phyloP scores from a whole-genome alignment of 2,113 vertebrate genomes.

The Acrocephalus arundinaceus region DNA sequence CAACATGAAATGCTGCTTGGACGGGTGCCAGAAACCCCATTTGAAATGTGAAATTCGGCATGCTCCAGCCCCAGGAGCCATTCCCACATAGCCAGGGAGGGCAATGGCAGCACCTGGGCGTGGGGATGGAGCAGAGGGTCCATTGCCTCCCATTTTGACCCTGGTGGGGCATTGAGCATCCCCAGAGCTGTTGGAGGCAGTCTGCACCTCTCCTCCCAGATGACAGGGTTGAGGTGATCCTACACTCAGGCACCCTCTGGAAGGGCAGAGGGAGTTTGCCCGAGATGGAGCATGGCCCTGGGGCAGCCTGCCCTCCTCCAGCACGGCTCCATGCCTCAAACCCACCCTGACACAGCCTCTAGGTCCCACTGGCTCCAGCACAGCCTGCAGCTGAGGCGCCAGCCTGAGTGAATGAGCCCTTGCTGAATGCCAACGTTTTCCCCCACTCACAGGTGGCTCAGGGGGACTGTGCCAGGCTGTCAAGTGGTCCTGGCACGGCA shows the following conservation, averaged over 20 bases:
- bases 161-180: neutral
- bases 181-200: neutral
- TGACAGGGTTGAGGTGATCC: neutral
- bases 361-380: neutral
- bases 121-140: neutral
- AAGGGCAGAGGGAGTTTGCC: neutral
- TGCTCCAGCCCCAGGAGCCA: neutral
- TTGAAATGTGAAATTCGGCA: slow-evolving; percentile 36
- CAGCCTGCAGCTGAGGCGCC: neutral
- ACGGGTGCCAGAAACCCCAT: neutral
- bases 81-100: neutral
- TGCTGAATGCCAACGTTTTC: rapidly evolving
- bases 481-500: neutral
- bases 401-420: neutral
- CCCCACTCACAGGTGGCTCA: neutral
- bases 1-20: slow-evolving; percentile 41
- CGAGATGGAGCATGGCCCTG: rapidly evolving
- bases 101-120: rapidly evolving
- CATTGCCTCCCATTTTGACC: rapidly evolving
- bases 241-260: neutral
- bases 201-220: neutral
- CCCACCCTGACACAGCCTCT: neutral
- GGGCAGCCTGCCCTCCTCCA: neutral
- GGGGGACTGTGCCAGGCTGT: neutral
- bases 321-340: neutral